Evolutionary conservation across 2,113 vertebrate species (phyloP).

Genomic region (Monarcha castaneiventris): DNA sequence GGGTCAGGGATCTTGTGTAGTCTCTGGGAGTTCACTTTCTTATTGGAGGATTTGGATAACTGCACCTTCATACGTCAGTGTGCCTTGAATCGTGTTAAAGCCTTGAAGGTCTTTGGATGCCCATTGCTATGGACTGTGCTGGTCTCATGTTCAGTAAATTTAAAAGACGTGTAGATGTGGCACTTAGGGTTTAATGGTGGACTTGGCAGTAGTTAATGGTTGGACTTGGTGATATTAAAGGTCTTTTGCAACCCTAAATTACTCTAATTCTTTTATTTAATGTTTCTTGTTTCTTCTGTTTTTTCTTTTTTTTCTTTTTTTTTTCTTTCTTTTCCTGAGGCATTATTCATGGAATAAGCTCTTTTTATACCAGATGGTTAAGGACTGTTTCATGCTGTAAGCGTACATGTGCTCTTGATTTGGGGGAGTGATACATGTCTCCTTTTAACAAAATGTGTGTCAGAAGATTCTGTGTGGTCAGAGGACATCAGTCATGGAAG

Average conservation of each 20-base stretch:
- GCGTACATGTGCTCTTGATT: neutral
- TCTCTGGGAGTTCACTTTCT: neutral
- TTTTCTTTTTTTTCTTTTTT: rapidly evolving
- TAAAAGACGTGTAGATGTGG: neutral
- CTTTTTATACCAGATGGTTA: neutral
- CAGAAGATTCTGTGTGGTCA: neutral
- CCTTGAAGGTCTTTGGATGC: neutral
- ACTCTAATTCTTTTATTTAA: neutral
- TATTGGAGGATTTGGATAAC: neutral
- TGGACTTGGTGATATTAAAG: neutral
- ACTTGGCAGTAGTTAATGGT: neutral
- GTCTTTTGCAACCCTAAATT: neutral
- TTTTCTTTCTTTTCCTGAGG: neutral
- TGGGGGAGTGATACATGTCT: neutral
- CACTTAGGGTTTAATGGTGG: neutral
- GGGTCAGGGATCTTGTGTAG: neutral
- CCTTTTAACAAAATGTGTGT: neutral
- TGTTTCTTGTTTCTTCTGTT: too few relatives aligned
- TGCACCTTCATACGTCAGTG: neutral
- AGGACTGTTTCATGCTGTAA: neutral
- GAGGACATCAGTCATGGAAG: neutral
- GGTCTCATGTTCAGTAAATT: neutral
- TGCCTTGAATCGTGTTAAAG: neutral
- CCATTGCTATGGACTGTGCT: neutral
- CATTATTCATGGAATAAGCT: neutral